These are phyloP conservation scores for Gonatopus flavifemur DNA, from an alignment of 1,140 invertebrate species.

Conservation along the genomic window DNA sequence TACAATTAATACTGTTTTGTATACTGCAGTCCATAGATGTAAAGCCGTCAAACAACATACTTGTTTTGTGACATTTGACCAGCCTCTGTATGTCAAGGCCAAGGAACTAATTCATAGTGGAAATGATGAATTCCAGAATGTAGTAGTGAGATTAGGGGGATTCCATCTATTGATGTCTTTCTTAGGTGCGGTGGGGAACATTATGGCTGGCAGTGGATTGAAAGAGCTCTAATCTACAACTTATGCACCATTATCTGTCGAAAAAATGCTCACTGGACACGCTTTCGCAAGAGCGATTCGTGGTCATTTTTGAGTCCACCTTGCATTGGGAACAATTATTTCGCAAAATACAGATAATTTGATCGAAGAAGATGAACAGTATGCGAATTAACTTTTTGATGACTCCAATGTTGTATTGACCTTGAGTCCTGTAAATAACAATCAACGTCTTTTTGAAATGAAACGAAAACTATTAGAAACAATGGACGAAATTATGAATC, in stretches of 20 bases:
- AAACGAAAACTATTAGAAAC: background rate
- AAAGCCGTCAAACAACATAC: conserved; percentile 25
- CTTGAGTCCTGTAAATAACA: background rate
- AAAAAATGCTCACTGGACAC: conserved; percentile 47
- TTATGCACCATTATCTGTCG: conserved; percentile 42
- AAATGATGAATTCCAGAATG: conserved; percentile 12
- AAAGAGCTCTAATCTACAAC: conserved; percentile 39
- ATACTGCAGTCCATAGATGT: conserved; percentile 13
- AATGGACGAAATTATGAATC: background rate
- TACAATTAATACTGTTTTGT: conserved; percentile 24
- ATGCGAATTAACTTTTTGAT: background rate
- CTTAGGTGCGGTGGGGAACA: conserved; percentile 47
- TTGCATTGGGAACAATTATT: conserved; percentile 36
- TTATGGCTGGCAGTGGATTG: conserved; percentile 49
- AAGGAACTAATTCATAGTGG: conserved; percentile 17
- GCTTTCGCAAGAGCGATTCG: conserved; percentile 41
- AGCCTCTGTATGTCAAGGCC: conserved; percentile 29
- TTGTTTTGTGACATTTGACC: conserved; percentile 42
- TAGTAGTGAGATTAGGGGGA: conserved; percentile 30
- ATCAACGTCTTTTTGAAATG: background rate
- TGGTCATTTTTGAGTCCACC: conserved; percentile 41
- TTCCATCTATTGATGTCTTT: conserved; percentile 48
- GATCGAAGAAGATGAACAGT: background rate
- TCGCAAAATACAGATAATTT: conserved; percentile 12
- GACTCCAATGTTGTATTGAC: background rate